Evolutionary conservation across 1,140 invertebrate species (phyloP).

Genomic region (Drosophila aff.): DNA sequence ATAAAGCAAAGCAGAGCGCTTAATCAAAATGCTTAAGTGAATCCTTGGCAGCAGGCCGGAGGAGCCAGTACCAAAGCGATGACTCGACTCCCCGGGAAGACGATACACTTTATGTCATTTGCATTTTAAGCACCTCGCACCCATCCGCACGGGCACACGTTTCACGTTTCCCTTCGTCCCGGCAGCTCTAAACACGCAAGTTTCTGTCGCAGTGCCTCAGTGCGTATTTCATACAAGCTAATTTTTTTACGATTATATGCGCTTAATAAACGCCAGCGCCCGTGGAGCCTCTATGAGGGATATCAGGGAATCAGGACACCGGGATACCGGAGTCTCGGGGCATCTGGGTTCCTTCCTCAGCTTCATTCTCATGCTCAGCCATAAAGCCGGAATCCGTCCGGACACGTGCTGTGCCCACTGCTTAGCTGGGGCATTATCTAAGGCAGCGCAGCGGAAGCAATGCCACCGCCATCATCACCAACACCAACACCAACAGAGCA

Average conservation of each 20-base stretch:
- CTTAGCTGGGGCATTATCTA: conserved; percentile 51
- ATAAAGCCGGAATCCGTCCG: conserved; percentile 8
- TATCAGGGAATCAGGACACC: conserved; percentile 44
- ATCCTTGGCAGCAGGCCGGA: conserved; percentile 21
- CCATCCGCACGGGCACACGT: background rate
- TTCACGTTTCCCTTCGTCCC: background rate
- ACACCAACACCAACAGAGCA: conserved; percentile 28
- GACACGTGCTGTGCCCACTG: conserved; percentile 61
- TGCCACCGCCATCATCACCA: conserved; percentile 41
- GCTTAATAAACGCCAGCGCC: conserved; percentile 64
- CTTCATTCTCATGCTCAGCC: conserved; percentile 17
- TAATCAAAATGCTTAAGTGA: conserved; percentile 59
- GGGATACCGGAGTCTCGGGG: conserved; percentile 16
- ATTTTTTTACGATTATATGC: conserved; percentile 74
- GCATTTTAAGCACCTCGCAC: conserved; percentile 39
- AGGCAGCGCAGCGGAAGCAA: conserved; percentile 46
- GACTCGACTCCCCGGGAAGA: conserved; percentile 37
- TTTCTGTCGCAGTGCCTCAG: conserved; percentile 14
- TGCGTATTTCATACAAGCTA: conserved; percentile 65
- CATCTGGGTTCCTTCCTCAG: conserved; percentile 17
- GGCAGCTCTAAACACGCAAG: conserved; percentile 19
- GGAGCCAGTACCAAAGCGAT: conserved; percentile 3
- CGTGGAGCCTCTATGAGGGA: conserved; percentile 44
- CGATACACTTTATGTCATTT: conserved; percentile 48
- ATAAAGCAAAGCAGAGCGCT: conserved; percentile 44